A percentile compares a stretch with the other conserved stretches of the same genome.
Evolutionary conservation across 92 coral and sea anemone genomes (phyloP).

Genomic region (Siderastrea siderea): DNA sequence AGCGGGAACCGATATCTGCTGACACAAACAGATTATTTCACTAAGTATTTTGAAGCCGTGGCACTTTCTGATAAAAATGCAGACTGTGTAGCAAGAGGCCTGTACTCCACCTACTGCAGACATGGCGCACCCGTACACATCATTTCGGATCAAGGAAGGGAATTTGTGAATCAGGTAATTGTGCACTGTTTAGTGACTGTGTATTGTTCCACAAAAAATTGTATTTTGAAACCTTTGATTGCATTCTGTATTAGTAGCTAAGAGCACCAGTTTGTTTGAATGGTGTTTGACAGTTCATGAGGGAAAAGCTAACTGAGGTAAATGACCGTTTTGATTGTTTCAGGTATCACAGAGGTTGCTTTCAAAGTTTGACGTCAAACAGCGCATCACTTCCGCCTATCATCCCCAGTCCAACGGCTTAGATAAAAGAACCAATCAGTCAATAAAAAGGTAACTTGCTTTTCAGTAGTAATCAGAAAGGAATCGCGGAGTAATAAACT

Average conservation of each 20-base stretch:
- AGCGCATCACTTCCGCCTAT: conserved; percentile 73
- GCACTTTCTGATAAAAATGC: conserved; percentile 74
- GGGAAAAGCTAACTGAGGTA: too few species aligned
- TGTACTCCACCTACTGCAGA: conserved; percentile 59
- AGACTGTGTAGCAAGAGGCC: conserved; percentile 63
- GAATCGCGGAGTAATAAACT: too few species aligned
- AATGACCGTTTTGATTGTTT: background rate
- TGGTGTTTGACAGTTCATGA: too few species aligned
- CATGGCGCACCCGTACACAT: conserved; percentile 85
- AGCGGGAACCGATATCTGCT: conserved; percentile 61
- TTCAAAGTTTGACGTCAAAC: conserved; percentile 58
- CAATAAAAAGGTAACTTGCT: conserved; percentile 50
- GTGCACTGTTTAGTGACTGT: too few species aligned
- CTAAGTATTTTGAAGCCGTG: conserved; percentile 73
- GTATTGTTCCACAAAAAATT: too few species aligned
- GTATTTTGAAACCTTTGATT: too few species aligned
- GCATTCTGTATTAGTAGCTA: too few species aligned
- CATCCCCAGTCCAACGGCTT: conserved; percentile 82
- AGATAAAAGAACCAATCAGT: conserved; percentile 80
- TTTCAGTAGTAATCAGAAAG: background rate
- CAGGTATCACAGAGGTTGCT: conserved; percentile 17
- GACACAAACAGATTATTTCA: conserved; percentile 77
- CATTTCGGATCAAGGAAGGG: conserved; percentile 80
- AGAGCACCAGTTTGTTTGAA: too few species aligned
- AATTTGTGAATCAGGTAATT: conserved; percentile 78